Evolutionary conservation across 2,113 vertebrate genomes (phyloP), one percentile per base, ranked within the genome.

Genomic region (Corythornis madagascariensis): DNA sequence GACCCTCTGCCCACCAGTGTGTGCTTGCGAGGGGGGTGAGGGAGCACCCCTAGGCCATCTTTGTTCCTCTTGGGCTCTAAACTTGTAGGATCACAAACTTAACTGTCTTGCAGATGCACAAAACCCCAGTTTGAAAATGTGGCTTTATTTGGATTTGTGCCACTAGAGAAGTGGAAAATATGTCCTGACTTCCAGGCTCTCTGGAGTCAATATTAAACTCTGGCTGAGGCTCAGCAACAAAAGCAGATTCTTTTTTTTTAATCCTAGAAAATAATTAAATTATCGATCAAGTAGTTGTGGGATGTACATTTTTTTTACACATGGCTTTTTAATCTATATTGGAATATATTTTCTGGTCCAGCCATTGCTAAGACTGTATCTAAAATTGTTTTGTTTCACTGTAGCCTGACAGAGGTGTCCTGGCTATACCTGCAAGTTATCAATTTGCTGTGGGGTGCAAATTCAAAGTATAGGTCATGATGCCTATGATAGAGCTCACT

Each of bases 1-100:
- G 56, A 38, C 25, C 53, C 61, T 21, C n/a, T 65, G 42, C 70
- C 64, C 3, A 0, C 56, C 2, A 1, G 8, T 9, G 12, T 15
- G 19, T 0, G 1, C 19, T 38, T 50, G 26, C 3, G 6, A 28
- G 42, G 28, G 52, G 26, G 28, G 9, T 0, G 1, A 17, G 31
- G 45, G 29, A 83, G n/a, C 33, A 33, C 22, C 16, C 18, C 19
- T 13, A 55, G 43, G 33, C 21, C 38, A 57, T 31, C n/a, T 64
- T 75, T 70, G 22, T 45, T 70, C 40, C 11, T 65, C 10, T 76
- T 76, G 33, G 38, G 9, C n/a, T 81, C 26, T 17, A 52, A 18
- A 42, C 11, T 45, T 9, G 3, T 29, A 43, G 7, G 33, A 7
- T 25, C 26, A 22, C 31, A 61, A 43, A 48, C 13, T 52, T 56